These are phyloP conservation scores for Melieria picta DNA, from an alignment of 2,888 invertebrate genomes.

Conservation along the genomic window DNA sequence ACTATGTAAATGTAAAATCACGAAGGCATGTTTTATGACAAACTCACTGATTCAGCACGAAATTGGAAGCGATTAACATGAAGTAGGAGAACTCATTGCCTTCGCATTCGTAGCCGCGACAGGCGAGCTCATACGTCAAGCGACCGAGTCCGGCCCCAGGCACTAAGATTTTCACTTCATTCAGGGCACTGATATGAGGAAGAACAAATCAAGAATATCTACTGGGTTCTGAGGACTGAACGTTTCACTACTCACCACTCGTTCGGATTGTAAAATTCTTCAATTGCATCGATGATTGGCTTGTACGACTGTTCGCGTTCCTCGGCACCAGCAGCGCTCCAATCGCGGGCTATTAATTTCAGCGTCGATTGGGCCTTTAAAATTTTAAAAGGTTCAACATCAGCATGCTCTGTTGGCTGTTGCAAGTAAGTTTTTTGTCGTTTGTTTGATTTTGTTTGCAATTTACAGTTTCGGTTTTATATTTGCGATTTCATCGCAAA, in stretches of 20 bases:
- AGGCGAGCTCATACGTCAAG: slow-evolving; percentile 92
- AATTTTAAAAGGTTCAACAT: slow-evolving; percentile 65
- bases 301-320: slow-evolving; percentile 89
- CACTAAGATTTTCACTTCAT: slow-evolving; percentile 79
- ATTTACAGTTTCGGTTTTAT: slow-evolving; percentile 9
- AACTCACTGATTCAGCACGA: slow-evolving; percentile 84
- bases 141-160: slow-evolving; percentile 97
- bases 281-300: slow-evolving; percentile 88
- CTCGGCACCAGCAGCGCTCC: slow-evolving; percentile 85
- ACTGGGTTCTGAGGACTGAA: too few species aligned
- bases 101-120: slow-evolving; percentile 89
- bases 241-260: slow-evolving; percentile 67
- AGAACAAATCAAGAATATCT: background rate
- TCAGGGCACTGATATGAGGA: slow-evolving; percentile 49
- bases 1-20: background rate
- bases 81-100: slow-evolving; percentile 98
- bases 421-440: slow-evolving; percentile 25
- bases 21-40: background rate
- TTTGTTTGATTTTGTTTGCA: slow-evolving; percentile 20
- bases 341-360: slow-evolving; percentile 96
- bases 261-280: slow-evolving; percentile 75
- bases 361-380: slow-evolving; percentile 89
- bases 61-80: slow-evolving; percentile 97
- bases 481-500: background rate
- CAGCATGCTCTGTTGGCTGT: slow-evolving; percentile 53